These are phyloP conservation scores for Troides helena DNA, from an alignment of 2,888 invertebrate genomes.

Conservation along the genomic window DNA sequence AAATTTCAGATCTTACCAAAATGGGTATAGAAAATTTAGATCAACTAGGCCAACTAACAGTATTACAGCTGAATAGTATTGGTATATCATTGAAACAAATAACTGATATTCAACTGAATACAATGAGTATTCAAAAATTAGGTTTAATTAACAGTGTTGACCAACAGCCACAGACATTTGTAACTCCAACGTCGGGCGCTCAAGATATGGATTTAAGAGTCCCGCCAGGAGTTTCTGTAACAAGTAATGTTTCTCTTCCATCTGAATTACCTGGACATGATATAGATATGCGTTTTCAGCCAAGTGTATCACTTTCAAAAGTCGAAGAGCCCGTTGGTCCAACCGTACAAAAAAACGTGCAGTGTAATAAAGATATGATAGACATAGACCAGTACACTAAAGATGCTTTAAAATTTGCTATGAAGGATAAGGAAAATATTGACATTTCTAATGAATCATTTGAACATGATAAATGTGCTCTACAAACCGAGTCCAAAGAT, in stretches of 20 bases:
- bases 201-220: conserved; percentile 75
- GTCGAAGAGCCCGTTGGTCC: conserved; percentile 46
- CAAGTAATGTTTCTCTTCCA: conserved; percentile 46
- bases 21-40: conserved; percentile 82
- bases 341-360: conserved; percentile 45
- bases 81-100: conserved; percentile 82
- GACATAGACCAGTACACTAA: conserved; percentile 79
- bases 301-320: conserved; percentile 42
- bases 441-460: conserved; percentile 66
- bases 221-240: conserved; percentile 56
- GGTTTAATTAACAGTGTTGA: conserved; percentile 66
- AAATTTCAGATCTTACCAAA: conserved; percentile 80
- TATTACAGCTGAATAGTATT: conserved; percentile 80
- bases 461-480: conserved; percentile 53
- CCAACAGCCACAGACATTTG: conserved; percentile 51
- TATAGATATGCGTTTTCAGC: conserved; percentile 75
- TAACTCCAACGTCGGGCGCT: conserved; percentile 44
- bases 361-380: conserved; percentile 64
- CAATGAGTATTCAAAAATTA: conserved; percentile 79
- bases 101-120: conserved; percentile 82
- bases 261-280: conserved; percentile 70
- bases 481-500: conserved; percentile 63
- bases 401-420: conserved; percentile 75
- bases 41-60: conserved; percentile 81
- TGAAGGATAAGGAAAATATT: conserved; percentile 73